Base-by-base conservation (phyloP, 1,140 invertebrate species). In the Tetramorium simillimum region DNA sequence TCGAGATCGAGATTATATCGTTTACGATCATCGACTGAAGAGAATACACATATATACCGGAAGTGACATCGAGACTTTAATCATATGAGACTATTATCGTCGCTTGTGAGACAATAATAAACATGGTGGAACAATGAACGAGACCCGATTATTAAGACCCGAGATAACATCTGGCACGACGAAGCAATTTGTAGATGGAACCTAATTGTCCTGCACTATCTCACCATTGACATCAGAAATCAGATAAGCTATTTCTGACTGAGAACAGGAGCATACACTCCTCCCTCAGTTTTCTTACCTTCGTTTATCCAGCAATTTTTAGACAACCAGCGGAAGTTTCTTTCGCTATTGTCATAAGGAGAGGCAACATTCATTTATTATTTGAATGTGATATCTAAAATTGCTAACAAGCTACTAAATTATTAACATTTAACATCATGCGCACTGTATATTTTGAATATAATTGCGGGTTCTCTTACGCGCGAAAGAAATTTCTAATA, bases 121-220 rank as follows among this genome's bases (percentile, higher is more conserved):
- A 89, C 53, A 89, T 65, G 33, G 51, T 28, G 86, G 62, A 90
- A 90, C 88, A 89, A 89, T 89, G 85, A 75, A 85, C 65, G 85
- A 89, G 86, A 90, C 84, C 78, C 75, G 78, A 90, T 89, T 80
- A 90, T 90, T 90, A 90, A 76, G 51, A 60, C n/a, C n/a, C 51
- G 40, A 70, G 85, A 78, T 84, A 49, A 18, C 43, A 84, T 84
- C 80, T 56, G 28, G 37, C 37, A 70, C 49, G 53, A 37, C 28
- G 80, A 28, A 49, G 14, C 80, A 84, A 49, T 84, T 84, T 84
- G 69, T 62, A 84, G 69, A 75, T 73, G 16, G 53, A 60, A 24
- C 80, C 72, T 84, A 84, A 84, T 84, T 84, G 80, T 75, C 53
- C 43, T 49, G 40, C 40, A 60, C 40, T 84, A 84, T 84, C 80